Evolutionary conservation across 2,888 invertebrate species (phyloP).

Genomic region (Tachina lurida): DNA sequence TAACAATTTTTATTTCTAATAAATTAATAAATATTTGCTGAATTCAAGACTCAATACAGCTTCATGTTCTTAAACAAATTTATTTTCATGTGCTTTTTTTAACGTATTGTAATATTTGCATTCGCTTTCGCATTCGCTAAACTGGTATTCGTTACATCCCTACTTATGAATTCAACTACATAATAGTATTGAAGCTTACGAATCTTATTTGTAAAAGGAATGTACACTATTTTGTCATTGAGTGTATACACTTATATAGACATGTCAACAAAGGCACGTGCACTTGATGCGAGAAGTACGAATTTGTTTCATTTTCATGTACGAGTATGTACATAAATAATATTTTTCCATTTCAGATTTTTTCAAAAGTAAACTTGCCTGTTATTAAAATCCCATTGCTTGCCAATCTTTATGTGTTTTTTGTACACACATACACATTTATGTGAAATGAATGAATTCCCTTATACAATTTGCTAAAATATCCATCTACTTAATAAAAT

Average conservation of each 20-base stretch:
- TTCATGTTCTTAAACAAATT: no score
- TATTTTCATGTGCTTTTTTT: no score
- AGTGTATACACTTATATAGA: neutral
- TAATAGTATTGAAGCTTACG: neutral
- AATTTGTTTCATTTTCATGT: constrained; percentile 1
- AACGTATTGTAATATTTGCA: no score
- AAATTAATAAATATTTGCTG: no score
- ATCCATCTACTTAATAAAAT: constrained; percentile 64
- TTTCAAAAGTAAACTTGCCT: constrained; percentile 3
- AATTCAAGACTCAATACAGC: no score
- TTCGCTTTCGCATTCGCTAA: no score
- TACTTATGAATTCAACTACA: no score
- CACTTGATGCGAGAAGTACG: neutral
- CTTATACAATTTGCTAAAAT: constrained; percentile 45
- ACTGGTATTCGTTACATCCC: no score
- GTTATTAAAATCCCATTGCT: constrained; percentile 51
- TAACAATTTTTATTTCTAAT: no score
- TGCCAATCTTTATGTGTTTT: constrained; percentile 17
- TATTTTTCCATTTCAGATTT: neutral
- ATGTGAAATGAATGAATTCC: constrained; percentile 30
- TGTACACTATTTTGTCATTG: neutral
- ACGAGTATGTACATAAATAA: constrained; percentile 10
- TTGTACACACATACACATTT: neutral
- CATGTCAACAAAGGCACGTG: constrained; percentile 25
- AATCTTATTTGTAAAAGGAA: neutral